These are phyloP conservation scores for Thryonomys swinderianus DNA, from an alignment of 2,113 vertebrate genomes.

Conservation along the genomic window DNA sequence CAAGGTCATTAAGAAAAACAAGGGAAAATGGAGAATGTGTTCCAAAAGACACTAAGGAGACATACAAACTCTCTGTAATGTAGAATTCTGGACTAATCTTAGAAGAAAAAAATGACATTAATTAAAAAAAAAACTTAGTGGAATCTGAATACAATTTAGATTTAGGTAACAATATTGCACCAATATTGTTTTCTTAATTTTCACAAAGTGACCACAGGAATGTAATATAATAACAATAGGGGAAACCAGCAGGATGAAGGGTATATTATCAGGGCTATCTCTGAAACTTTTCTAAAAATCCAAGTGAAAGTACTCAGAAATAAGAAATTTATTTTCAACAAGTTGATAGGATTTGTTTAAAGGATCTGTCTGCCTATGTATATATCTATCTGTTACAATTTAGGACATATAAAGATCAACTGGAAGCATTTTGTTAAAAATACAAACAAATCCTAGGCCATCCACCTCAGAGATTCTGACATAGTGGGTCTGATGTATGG, in stretches of 20 bases:
- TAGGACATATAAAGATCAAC: neutral
- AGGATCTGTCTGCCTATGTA: neutral
- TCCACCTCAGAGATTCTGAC: conserved; percentile 4
- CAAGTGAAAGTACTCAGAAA: neutral
- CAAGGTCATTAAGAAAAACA: neutral
- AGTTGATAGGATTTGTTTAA: neutral
- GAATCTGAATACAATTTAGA: neutral
- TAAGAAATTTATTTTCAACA: conserved; percentile 22
- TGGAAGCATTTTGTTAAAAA: neutral
- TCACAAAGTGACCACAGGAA: neutral
- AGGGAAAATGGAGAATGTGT: neutral
- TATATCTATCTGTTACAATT: neutral
- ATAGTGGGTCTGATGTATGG: neutral
- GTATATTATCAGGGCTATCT: neutral
- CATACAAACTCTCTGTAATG: neutral
- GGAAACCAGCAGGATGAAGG: neutral
- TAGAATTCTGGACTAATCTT: neutral
- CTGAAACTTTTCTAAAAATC: neutral
- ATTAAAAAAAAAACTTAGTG: neutral
- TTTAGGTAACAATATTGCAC: neutral
- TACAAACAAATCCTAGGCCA: neutral
- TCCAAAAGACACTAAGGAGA: neutral
- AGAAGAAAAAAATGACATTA: neutral
- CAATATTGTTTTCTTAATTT: conserved; percentile 42
- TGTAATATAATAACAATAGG: conserved; percentile 1